A percentile compares a stretch with the other conserved stretches of the same genome.
These are phyloP conservation scores for Eptesicus fuscus DNA, from an alignment of 2,113 vertebrate genomes.

Conservation along the genomic window DNA sequence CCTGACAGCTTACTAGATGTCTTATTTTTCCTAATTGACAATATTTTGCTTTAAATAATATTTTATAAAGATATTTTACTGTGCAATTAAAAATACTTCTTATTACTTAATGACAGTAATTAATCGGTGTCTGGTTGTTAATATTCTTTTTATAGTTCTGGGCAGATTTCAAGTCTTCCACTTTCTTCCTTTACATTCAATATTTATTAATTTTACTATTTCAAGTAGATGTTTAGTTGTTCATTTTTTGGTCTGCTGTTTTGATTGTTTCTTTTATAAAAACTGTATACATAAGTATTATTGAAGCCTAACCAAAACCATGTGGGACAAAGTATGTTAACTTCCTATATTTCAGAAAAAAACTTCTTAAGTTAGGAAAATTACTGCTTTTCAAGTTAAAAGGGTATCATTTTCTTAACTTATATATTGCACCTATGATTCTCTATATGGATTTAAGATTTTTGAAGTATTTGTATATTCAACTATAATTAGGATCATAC, in stretches of 20 bases:
- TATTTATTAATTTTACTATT: neutral
- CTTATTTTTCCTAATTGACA: constrained; percentile 31
- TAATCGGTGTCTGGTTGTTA: neutral
- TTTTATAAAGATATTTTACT: constrained; percentile 44
- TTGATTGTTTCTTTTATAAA: neutral
- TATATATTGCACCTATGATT: neutral
- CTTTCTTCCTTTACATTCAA: neutral
- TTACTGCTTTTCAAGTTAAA: constrained; percentile 2
- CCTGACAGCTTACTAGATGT: constrained; percentile 22
- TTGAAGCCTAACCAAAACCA: neutral
- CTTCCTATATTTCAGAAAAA: neutral
- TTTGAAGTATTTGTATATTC: neutral
- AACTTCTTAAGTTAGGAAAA: neutral
- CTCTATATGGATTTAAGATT: neutral
- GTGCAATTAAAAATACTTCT: constrained; percentile 34
- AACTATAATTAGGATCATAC: neutral
- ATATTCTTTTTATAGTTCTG: neutral
- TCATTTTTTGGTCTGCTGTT: neutral
- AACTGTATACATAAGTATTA: neutral
- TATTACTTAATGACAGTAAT: constrained; percentile 39
- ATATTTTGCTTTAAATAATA: constrained; percentile 41
- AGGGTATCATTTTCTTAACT: neutral
- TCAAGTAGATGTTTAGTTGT: neutral
- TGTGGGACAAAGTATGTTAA: neutral
- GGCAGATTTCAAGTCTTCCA: neutral